Evolutionary conservation across 2,797 vertebrate genomes (phyloP), one percentile per base, ranked within the genome.

Genomic region (Carduelis carduelis): DNA sequence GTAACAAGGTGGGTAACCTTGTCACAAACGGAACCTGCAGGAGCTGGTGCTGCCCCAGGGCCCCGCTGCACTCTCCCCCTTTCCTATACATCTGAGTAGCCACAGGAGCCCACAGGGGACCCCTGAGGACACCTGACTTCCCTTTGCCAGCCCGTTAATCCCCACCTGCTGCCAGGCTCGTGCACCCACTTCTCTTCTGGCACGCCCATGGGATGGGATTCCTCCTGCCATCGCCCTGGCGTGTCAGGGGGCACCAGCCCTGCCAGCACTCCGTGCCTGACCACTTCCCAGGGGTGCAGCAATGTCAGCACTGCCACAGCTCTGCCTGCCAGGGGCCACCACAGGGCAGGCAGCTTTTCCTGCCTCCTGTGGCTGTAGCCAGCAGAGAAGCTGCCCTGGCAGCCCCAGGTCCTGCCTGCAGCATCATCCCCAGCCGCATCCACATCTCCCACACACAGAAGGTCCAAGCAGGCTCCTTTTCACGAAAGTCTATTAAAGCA

Each of bases 51-150:
- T 46, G 60, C 9, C 20, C 20, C 59, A n/a, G 23, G 9, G 24
- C 11, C 16, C 11, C 52, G 30, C 21, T 34, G 20, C 9, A n/a
- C 4, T 24, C 5, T 14, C 16, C 11, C 9, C n/a, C 24, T 26
- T 41, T 47, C 14, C 52, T 46, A 39, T 27, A 5, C 12, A 34
- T 21, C 26, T 0, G 0, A 39, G 46, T 14, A 46, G 39, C 39
- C 17, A 24, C 53, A 22, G 17, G 30, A 66, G 39, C 53, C 12
- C 18, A 34, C 34, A 59, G 41, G 26, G 41, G 6, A 32, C 12
- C 30, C 8, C 39, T n/a, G 19, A 24, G 72, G 41, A 41, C 26
- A 37, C 12, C 19, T 11, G 4, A 4, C n/a, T 83, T 39, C 20
- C 43, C 26, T 50, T 9, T 57, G 44, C 19, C 50, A 69, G n/a